Evolutionary conservation across 2,797 vertebrate genomes (phyloP).

Genomic region (Melanotaenia nigrans): DNA sequence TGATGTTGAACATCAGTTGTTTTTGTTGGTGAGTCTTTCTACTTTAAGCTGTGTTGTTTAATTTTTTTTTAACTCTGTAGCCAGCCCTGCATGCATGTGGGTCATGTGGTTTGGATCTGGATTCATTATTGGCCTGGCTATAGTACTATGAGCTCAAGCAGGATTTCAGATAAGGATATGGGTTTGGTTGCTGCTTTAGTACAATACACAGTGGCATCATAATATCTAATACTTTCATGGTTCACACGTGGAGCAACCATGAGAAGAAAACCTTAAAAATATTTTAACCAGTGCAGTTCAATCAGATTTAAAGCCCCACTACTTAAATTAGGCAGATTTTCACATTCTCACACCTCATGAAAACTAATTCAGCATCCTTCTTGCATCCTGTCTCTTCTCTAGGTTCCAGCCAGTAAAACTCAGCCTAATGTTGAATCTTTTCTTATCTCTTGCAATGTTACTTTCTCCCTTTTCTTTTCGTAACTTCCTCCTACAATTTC

Average conservation of each 20-base stretch:
- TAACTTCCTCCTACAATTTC: too few species aligned
- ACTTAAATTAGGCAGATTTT: neutral
- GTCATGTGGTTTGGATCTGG: too few species aligned
- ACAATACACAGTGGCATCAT: neutral
- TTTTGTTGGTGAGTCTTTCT: too few species aligned
- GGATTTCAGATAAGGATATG: too few species aligned
- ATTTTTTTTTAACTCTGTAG: too few species aligned
- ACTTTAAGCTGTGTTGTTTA: too few species aligned
- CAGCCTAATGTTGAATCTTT: too few species aligned
- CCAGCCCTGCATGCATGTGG: too few species aligned
- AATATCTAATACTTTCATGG: too few species aligned
- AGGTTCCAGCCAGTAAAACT: neutral
- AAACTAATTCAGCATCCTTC: neutral
- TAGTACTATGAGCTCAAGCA: neutral
- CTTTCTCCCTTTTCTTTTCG: too few species aligned
- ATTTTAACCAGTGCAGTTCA: neutral
- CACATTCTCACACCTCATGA: neutral
- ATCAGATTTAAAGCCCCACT: neutral
- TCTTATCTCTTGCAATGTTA: too few species aligned
- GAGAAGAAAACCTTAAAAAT: neutral
- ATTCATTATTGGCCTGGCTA: neutral
- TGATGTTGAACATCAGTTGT: too few species aligned
- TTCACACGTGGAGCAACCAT: neutral
- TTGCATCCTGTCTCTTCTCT: neutral
- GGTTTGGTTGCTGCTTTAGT: neutral